Conservation (phyloP, 2,888 invertebrate genomes). For the Alentia gelatinosa region DNA sequence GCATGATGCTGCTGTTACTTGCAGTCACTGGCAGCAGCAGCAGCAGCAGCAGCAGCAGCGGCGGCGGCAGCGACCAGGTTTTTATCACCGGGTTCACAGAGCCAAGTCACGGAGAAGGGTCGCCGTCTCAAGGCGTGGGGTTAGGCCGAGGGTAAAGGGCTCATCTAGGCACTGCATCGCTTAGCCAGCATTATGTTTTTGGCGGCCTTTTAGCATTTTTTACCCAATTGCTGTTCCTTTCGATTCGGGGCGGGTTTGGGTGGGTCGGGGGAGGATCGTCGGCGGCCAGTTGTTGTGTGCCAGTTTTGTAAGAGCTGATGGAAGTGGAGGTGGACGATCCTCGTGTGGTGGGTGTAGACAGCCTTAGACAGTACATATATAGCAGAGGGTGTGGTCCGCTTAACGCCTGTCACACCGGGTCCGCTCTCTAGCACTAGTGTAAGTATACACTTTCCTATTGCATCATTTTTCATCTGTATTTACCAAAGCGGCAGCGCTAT, state of each 20-base stretch:
- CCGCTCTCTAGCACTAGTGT: not conserved
- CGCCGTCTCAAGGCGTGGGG: not conserved
- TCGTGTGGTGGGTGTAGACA: not conserved
- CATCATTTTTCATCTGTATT: not conserved
- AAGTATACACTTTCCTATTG: not conserved
- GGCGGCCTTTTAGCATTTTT: constrained; percentile 44
- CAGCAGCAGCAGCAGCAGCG: not conserved
- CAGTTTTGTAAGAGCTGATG: not conserved
- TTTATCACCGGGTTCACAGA: constrained; percentile 44
- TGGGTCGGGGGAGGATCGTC: not conserved
- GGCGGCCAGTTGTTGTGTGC: not conserved
- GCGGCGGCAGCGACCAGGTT: not conserved
- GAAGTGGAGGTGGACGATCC: not conserved
- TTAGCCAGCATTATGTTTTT: constrained; percentile 44
- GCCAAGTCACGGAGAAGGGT: constrained; percentile 37
- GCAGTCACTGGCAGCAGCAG: not conserved
- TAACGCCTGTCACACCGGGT: not conserved
- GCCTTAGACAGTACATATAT: not conserved
- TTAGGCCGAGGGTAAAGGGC: constrained; percentile 23
- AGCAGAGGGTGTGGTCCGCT: not conserved
- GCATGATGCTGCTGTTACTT: constrained; percentile 6
- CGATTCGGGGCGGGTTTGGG: not conserved
- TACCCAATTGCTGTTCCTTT: constrained; percentile 49
- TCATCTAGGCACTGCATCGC: constrained; percentile 33
- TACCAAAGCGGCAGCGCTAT: not conserved